Base-by-base conservation (phyloP, 1,140 invertebrate genomes). In the Drosophila ercepeae region DNA sequence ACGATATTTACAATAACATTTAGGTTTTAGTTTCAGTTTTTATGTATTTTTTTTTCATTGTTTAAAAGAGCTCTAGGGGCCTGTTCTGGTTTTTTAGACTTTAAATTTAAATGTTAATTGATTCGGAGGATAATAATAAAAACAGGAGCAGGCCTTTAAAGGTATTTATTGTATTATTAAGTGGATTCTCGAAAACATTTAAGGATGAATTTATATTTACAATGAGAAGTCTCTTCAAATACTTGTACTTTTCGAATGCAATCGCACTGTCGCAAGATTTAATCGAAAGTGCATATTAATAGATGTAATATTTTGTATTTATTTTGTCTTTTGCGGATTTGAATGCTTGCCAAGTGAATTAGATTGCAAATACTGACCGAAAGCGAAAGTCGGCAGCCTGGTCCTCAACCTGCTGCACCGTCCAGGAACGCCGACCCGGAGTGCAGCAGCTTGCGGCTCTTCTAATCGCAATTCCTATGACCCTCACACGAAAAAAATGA, bases 241-340 rank as follows among this genome's bases (percentile, higher is more conserved):
- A 3, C 2, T 3, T 25, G 5, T 25, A 25, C 23, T 25, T 7
- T 25, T 7, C 5, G 23, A 25, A 25, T 25, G 23, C 23, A 4
- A 25, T 25, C 23, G n/a, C 23, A 25, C 4, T 25, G 5, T 4
- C 23, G 23, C 23, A 3, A 6, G 3, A 25, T 25, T 25, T 25
- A 25, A 4, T 25, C 23, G 23, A 25, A 7, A 3, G 7, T 25
- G 2, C 23, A n/a, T n/a, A n/a, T n/a, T n/a, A n/a, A n/a, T n/a
- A n/a, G n/a, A n/a, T n/a, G n/a, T n/a, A n/a, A n/a, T n/a, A n/a
- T n/a, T n/a, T n/a, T 27, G 25, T 27, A 7, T 27, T 2, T 3
- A 13, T 36, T 46, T 60, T 46, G 21, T 61, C 41, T 61, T 61
- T 64, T 64, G 55, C 41, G 41, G 55, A 63, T 63, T 59, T 63